Percentiles rank a stretch among this genome's conserved stretches.
phyloP scores from a whole-genome alignment of 2,797 vertebrate genomes.

The Enteromius unitaeniatus region DNA sequence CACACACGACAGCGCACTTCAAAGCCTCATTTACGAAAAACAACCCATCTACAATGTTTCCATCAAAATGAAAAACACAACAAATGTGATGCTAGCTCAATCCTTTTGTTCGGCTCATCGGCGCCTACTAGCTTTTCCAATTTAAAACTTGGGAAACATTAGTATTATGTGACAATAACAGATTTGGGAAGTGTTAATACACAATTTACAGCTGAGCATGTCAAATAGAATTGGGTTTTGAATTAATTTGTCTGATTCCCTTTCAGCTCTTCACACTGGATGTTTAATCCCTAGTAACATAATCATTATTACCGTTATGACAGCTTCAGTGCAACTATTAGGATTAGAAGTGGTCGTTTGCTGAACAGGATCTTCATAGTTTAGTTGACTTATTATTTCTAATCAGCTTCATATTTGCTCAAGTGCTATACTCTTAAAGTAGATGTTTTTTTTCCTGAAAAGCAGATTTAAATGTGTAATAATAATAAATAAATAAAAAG shows the following conservation, averaged over 20 bases:
- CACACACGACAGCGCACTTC: conserved; percentile 35
- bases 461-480: not conserved
- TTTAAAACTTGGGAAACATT: not conserved
- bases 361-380: conserved; percentile 17
- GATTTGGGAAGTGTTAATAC: not conserved
- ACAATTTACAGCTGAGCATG: not conserved
- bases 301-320: conserved; percentile 2
- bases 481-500: not conserved
- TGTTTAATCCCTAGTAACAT: not conserved
- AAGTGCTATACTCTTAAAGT: conserved; percentile 14
- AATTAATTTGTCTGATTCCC: not conserved
- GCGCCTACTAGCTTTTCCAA: conserved; percentile 11
- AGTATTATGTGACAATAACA: conserved; percentile 21
- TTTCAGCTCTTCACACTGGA: conserved; percentile 6
- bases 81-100: not conserved
- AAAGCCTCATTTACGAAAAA: conserved; percentile 44
- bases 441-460: not conserved
- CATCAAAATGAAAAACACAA: conserved; percentile 42
- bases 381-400: not conserved
- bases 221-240: not conserved
- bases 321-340: conserved; percentile 6
- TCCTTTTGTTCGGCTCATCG: conserved; percentile 25
- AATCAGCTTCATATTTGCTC: conserved; percentile 10
- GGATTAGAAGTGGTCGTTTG: not conserved
- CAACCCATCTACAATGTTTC: conserved; percentile 34